A percentile compares a stretch with the other conserved stretches of the same genome.
phyloP scores from a whole-genome alignment of 2,113 vertebrate species.

The Lophius piscatorius region DNA sequence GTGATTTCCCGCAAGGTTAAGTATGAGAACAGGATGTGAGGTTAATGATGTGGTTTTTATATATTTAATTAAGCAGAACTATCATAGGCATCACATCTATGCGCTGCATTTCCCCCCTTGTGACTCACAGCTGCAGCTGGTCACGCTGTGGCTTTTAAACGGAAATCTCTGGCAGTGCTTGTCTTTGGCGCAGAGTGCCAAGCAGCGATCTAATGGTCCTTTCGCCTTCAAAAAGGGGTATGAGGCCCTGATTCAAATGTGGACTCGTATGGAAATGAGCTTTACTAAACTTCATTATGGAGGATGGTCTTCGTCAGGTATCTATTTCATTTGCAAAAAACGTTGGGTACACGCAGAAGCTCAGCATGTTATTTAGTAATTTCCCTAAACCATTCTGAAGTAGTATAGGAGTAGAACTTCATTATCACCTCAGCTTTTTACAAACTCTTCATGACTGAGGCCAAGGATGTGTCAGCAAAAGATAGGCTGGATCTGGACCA shows the following conservation, averaged over 20 bases:
- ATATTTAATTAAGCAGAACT: conserved; percentile 63
- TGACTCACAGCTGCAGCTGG: conserved; percentile 75
- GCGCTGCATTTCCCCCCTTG: conserved; percentile 54
- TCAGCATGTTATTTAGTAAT: too few relatives aligned
- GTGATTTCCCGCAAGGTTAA: conserved; percentile 2
- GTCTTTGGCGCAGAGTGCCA: conserved; percentile 59
- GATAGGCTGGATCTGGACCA: conserved; percentile 50
- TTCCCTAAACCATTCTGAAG: too few relatives aligned
- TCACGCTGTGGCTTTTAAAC: conserved; percentile 62
- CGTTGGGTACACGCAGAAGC: too few relatives aligned
- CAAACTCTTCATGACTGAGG: conserved; percentile 23
- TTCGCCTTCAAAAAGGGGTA: conserved; percentile 45
- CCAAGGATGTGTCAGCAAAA: conserved; percentile 48
- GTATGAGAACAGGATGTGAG: conserved; percentile 34
- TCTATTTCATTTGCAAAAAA: too few relatives aligned
- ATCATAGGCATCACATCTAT: conserved; percentile 65
- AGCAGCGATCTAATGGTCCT: conserved; percentile 49
- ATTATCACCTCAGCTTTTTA: conserved; percentile 12
- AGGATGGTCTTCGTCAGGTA: neutral
- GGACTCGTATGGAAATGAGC: conserved; percentile 54
- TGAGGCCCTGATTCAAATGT: conserved; percentile 46
- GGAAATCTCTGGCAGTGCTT: conserved; percentile 64
- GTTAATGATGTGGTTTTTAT: conserved; percentile 34
- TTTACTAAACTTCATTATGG: conserved; percentile 47
- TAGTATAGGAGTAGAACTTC: too few relatives aligned